Percentiles rank a stretch among this genome's conserved stretches.
phyloP scores from a whole-genome alignment of 2,113 vertebrate species.

The Salminus brasiliensis region DNA sequence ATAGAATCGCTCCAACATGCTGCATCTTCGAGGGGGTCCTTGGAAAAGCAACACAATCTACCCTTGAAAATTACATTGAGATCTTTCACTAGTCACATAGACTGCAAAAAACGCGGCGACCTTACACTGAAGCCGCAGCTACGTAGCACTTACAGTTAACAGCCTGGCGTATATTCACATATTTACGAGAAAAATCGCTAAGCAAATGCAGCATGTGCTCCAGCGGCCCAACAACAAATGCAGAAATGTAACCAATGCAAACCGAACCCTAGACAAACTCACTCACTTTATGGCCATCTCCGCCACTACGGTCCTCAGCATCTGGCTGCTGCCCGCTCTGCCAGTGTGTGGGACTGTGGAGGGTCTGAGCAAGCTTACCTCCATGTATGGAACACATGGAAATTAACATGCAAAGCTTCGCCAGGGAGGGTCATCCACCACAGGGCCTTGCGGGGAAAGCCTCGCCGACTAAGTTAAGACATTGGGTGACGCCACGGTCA shows the following conservation, averaged over 20 bases:
- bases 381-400: conserved; percentile 77
- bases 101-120: conserved; percentile 27
- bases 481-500: conserved; percentile 10
- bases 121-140: not conserved
- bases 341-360: conserved; percentile 68
- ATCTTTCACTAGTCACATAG: conserved; percentile 74
- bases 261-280: conserved; percentile 65
- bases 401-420: conserved; percentile 80
- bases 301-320: conserved; percentile 58
- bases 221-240: not conserved
- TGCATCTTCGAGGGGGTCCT: conserved; percentile 78
- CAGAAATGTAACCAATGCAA: not conserved
- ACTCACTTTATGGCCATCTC: conserved; percentile 84
- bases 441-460: conserved; percentile 37
- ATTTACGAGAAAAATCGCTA: no score
- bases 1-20: conserved; percentile 86
- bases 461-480: conserved; percentile 55
- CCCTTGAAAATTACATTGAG: conserved; percentile 91
- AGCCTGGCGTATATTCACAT: no score
- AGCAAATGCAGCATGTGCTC: not conserved
- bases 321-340: conserved; percentile 41
- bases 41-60: conserved; percentile 91
- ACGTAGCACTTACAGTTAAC: no score
- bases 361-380: conserved; percentile 68
- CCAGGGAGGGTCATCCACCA: conserved; percentile 60